Base-by-base conservation (phyloP, 2,797 vertebrate genomes). In the Sebastes reedi region DNA sequence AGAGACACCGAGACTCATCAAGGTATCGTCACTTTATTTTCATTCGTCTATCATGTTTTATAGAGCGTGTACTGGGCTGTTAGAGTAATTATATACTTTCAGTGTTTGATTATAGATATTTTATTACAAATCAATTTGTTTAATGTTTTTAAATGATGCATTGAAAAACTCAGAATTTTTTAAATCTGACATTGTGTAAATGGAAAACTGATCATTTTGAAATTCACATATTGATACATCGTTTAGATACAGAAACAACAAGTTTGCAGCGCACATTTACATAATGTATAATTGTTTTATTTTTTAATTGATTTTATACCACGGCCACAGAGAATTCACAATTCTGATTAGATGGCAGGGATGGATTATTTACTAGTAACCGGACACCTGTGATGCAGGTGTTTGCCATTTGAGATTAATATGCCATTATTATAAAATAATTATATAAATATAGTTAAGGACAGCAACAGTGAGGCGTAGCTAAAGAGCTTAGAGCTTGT, bases 1-100 rank as follows among this genome's bases (percentile, higher is more conserved):
- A 72, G 22, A n/a, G 27, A 61, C 46, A 2, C 6, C 0, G 1
- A 61, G 24, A 24, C 22, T 20, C 62, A 13, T 52, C 7, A 52
- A 79, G 79, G 72, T 85, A 85, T 56, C 27, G 69, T 32, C 2
- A 52, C 52, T 70, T 27, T 27, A 27, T 62, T 62, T 61, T 46
- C 46, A 25, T 8, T 52, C 0, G 4, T 1, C 8, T 30, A 5
- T 42, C 20, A 24, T 18, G 25, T 25, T 72, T 61, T 22, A n/a
- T 30, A 1, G 3, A n/a, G 5, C 18, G 42, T 46, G 42, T 8
- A 46, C 3, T 59, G 50, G 27, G 2, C 24, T 66, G 10, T 11
- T 27, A 4, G 6, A 65, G 25, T 42, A 18, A 20, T 5, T 10
- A 14, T 32, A 42, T 8, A 25, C 3, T 4, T 46, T 56, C 4